phyloP scores from a whole-genome alignment of 2,888 invertebrate species.

The Phaedon cochleariae region DNA sequence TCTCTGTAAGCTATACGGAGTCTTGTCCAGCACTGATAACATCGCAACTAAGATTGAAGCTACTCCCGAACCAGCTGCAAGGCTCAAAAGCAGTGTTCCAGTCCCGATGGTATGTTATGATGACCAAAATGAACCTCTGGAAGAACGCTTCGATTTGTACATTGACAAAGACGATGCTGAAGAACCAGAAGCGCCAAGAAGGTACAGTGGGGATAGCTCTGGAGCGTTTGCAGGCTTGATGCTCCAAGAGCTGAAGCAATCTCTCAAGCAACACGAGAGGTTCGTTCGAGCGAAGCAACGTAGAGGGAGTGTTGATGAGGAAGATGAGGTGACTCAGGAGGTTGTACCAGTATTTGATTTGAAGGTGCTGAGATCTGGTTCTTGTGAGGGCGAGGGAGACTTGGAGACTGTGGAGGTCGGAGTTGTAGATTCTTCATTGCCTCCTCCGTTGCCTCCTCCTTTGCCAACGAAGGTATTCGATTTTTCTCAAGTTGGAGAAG shows the following conservation, averaged over 20 bases:
- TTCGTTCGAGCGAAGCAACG: constrained; percentile 46
- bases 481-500: constrained; percentile 13
- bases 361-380: not conserved
- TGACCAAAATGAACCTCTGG: constrained; percentile 38
- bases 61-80: not conserved
- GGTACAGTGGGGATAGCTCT: constrained; percentile 29
- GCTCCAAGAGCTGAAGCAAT: constrained; percentile 46
- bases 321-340: constrained; percentile 20
- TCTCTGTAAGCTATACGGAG: constrained; percentile 46
- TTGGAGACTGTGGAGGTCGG: not conserved
- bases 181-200: constrained; percentile 6
- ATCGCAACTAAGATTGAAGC: not conserved
- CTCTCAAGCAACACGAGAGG: constrained; percentile 44
- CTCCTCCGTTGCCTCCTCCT: constrained; percentile 35
- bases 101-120: constrained; percentile 35
- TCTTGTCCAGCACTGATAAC: constrained; percentile 36
- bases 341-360: constrained; percentile 22
- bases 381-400: not conserved
- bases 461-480: constrained; percentile 14
- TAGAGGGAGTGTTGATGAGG: constrained; percentile 41
- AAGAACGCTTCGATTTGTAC: constrained; percentile 49
- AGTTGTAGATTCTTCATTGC: not conserved
- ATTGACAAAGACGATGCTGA: constrained; percentile 35
- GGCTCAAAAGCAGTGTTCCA: not conserved
- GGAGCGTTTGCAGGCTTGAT: constrained; percentile 41